Percentiles rank a stretch among this genome's conserved stretches.
Conservation (phyloP, 2,797 vertebrate genomes). For the Spinus olivaceus region DNA sequence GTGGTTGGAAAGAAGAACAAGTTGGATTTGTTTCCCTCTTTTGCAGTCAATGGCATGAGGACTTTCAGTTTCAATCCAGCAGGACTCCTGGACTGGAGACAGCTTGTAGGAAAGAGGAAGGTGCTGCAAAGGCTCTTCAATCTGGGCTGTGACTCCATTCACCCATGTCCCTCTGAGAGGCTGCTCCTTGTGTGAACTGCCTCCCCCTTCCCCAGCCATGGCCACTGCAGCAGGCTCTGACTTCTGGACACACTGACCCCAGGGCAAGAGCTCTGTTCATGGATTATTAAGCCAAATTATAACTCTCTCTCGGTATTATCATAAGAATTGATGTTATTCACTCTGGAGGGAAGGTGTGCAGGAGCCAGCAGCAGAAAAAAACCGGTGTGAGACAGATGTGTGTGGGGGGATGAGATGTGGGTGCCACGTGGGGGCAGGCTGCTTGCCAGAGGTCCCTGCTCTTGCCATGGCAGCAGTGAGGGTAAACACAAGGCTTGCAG, state of each 20-base stretch:
- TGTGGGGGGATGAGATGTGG: background rate
- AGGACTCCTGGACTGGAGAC: background rate
- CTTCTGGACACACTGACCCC: background rate
- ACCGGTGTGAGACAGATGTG: background rate
- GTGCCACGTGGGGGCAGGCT: accelerated
- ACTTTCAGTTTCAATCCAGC: background rate
- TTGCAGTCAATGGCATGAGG: background rate
- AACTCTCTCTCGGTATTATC: background rate
- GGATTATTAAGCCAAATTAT: background rate
- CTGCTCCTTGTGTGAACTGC: accelerated
- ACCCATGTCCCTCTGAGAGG: background rate
- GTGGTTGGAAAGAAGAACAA: accelerated
- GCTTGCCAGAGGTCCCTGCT: background rate
- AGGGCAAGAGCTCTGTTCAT: background rate
- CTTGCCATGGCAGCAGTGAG: accelerated
- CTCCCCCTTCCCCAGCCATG: background rate
- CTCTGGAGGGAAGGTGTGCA: background rate
- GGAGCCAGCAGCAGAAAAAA: background rate
- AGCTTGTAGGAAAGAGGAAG: background rate
- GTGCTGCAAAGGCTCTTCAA: background rate
- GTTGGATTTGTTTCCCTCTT: background rate
- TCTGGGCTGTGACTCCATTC: background rate
- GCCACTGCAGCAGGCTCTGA: background rate
- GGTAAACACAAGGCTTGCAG: background rate
- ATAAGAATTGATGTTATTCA: background rate